phyloP scores from a whole-genome alignment of 2,888 invertebrate genomes.

The Entomobrya proxima region DNA sequence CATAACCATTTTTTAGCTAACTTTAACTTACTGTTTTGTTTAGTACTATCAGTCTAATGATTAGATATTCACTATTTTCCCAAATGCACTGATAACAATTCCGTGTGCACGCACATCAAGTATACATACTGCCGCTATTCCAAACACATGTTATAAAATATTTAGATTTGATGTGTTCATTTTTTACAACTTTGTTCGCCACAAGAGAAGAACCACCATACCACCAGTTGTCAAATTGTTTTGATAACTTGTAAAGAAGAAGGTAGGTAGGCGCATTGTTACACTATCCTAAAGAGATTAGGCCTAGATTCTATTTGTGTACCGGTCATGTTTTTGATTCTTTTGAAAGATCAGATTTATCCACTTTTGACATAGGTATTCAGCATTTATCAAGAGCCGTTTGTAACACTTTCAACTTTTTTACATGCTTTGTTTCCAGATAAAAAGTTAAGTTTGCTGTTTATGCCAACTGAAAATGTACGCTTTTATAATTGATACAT shows the following conservation, averaged over 20 bases:
- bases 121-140: neutral
- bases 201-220: too few relatives aligned
- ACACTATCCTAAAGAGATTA: neutral
- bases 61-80: slow-evolving; percentile 40
- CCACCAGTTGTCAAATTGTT: too few relatives aligned
- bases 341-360: slow-evolving; percentile 13
- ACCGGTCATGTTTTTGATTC: slow-evolving; percentile 24
- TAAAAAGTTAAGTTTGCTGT: neutral
- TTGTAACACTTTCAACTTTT: slow-evolving; percentile 21
- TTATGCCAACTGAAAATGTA: too few relatives aligned
- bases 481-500: too few relatives aligned
- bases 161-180: neutral
- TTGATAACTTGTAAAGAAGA: too few relatives aligned
- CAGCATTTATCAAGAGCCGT: too few relatives aligned
- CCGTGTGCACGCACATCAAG: neutral
- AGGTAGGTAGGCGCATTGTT: neutral
- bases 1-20: too few relatives aligned
- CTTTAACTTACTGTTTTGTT: too few relatives aligned
- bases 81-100: neutral
- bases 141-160: neutral
- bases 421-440: neutral
- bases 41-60: slow-evolving; percentile 29
- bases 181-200: too few relatives aligned
- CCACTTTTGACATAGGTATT: neutral
- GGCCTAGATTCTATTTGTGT: slow-evolving; percentile 12